Evolutionary conservation across 23 tunicate species (phyloP).

Genomic region (Halocynthia roretzi): DNA sequence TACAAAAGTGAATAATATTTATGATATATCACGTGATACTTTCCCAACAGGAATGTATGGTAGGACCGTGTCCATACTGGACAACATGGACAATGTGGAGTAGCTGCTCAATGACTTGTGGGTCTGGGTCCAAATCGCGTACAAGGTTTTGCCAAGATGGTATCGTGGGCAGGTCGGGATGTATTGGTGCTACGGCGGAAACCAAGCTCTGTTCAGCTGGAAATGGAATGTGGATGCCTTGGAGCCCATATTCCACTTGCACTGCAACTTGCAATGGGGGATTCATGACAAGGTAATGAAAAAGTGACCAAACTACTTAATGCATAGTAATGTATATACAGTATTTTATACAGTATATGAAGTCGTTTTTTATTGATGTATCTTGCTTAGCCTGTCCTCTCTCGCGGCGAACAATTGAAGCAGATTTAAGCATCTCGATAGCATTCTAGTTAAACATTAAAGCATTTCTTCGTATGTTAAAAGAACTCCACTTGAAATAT

Average conservation of each 20-base stretch:
- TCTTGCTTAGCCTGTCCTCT: no score
- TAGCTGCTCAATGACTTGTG: constrained; percentile 78
- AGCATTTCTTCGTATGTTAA: no score
- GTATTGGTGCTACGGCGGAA: constrained; percentile 37
- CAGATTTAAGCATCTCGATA: background rate
- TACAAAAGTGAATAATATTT: no score
- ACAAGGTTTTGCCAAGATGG: constrained; percentile 67
- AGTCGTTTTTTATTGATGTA: no score
- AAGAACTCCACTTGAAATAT: no score
- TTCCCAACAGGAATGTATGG: constrained; percentile 41
- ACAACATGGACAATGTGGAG: constrained; percentile 87
- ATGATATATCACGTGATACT: no score
- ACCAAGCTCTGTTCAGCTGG: constrained; percentile 52
- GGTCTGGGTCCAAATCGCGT: constrained; percentile 40
- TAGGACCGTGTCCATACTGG: constrained; percentile 71
- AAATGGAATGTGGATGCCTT: constrained; percentile 35
- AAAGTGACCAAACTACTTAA: background rate
- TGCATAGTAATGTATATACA: background rate
- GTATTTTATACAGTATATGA: no score
- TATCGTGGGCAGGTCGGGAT: constrained; percentile 35
- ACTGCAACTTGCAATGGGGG: constrained; percentile 87
- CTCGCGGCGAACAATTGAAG: no score
- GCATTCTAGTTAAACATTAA: no score
- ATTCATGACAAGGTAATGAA: constrained; percentile 21
- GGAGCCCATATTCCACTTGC: constrained; percentile 62